Percentiles rank a stretch among this genome's conserved stretches.
These are phyloP conservation scores for Sesia bembeciformis DNA, from an alignment of 2,888 invertebrate species.

Conservation along the genomic window DNA sequence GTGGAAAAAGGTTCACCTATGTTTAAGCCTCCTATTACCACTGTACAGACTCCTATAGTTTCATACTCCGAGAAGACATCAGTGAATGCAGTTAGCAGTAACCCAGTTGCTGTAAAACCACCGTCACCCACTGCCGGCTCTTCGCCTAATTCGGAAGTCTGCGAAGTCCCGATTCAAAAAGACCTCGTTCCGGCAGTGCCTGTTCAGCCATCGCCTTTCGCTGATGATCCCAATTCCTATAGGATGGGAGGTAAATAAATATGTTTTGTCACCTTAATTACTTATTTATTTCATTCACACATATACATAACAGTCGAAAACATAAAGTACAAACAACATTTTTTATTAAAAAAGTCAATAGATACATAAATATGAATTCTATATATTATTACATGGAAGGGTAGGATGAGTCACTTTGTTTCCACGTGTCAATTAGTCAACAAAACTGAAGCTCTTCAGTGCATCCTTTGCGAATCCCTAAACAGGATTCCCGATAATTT, in stretches of 20 bases:
- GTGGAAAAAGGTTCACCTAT: conserved; percentile 36
- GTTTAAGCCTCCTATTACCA: conserved; percentile 16
- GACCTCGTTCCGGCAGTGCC: conserved; percentile 48
- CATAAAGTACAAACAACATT: no score
- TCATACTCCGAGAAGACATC: conserved; percentile 52
- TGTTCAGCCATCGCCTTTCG: conserved; percentile 61
- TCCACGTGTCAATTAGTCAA: no score
- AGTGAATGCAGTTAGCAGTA: conserved; percentile 39
- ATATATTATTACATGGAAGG: no score
- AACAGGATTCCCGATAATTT: no score
- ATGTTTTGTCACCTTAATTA: no score
- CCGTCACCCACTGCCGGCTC: conserved; percentile 8
- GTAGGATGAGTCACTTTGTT: no score
- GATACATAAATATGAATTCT: no score
- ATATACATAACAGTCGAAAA: no score
- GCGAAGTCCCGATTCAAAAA: conserved; percentile 30
- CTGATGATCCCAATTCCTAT: conserved; percentile 79
- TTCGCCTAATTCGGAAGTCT: conserved; percentile 19
- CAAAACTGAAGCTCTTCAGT: no score
- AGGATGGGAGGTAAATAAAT: conserved; percentile 79
- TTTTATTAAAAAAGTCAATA: no score
- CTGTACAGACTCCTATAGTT: conserved; percentile 20
- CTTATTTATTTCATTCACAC: no score
- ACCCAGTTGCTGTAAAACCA: conserved; percentile 19
- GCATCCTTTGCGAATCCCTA: no score